A percentile compares a stretch with the other conserved stretches of the same genome.
These are phyloP conservation scores for Notodonta ziczac DNA, from an alignment of 2,888 invertebrate genomes.

Conservation along the genomic window DNA sequence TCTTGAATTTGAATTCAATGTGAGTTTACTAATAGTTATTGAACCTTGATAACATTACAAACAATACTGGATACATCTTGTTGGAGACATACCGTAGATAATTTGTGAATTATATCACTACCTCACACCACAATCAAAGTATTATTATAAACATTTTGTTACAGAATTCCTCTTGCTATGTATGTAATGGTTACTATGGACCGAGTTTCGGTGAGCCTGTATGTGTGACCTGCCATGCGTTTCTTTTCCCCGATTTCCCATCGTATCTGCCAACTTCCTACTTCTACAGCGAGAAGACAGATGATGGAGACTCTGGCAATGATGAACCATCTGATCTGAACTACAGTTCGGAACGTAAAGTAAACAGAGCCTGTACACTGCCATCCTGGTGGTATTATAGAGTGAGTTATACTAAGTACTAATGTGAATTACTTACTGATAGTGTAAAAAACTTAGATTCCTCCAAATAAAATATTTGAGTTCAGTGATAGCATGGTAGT, in stretches of 20 bases:
- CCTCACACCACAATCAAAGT: no score
- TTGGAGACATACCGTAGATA: background rate
- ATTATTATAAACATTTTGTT: conserved; percentile 36
- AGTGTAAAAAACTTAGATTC: background rate
- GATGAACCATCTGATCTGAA: conserved; percentile 94
- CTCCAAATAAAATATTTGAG: no score
- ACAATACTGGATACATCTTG: no score
- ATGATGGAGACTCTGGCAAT: conserved; percentile 97
- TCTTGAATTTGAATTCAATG: conserved; percentile 75
- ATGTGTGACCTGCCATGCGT: conserved; percentile 96
- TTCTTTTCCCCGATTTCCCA: conserved; percentile 93
- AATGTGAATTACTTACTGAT: no score
- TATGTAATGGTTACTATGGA: conserved; percentile 96
- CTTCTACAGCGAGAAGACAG: conserved; percentile 86
- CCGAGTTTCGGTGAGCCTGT: conserved; percentile 96
- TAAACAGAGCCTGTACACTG: conserved; percentile 55
- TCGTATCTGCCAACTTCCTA: conserved; percentile 79
- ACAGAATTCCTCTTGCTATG: conserved; percentile 89
- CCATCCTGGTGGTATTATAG: conserved; percentile 66
- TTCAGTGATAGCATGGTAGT: no score
- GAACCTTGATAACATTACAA: no score
- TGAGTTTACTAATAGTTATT: conserved; percentile 36
- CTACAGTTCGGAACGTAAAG: conserved; percentile 81
- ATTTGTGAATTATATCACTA: no score
- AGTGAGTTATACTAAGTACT: conserved; percentile 47